Base-by-base conservation (phyloP, 2,797 vertebrate genomes). In the Karalla daura region DNA sequence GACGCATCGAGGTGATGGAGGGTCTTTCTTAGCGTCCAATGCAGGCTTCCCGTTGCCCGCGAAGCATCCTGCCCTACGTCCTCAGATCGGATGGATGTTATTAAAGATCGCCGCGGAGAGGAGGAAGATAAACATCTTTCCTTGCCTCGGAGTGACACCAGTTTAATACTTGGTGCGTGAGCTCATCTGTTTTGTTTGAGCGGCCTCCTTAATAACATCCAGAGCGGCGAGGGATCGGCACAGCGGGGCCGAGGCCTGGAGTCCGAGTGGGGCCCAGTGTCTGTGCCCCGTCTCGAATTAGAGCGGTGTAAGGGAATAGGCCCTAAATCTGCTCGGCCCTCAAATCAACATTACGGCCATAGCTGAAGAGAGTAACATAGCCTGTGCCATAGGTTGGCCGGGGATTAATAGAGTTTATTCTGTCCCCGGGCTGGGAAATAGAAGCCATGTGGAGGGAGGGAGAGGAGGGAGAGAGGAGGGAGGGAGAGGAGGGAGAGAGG, bases 181-280 rank as follows among this genome's bases (percentile, higher is more conserved):
- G 86, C 77, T 92, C 89, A 92, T 92, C 64, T 79, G 86, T 88
- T 89, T 78, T 85, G 85, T 89, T 89, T 79, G 69, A 85, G 77
- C 18, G 12, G 77, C 67, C 85, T 73, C 67, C 73, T 78, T 91
- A 90, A 91, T 90, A 88, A 89, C 81, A 90, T 87, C 87, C 87
- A 90, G 89, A 89, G 70, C 67, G 78, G 79, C 2, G 25, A 73
- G 60, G 75, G 84, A 88, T 80, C 66, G 59, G 71, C 70, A 64
- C 59, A 59, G 70, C 53, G 8, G 78, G 63, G 49, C 37, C 59
- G 66, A 68, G 76, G 68, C 46, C 12, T 43, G 37, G 70, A 83
- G 80, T 63, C 59, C 9, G 6, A 78, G 65, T 52, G 24, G 50
- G 59, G 47, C 25, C 32, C 63, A 53, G 41, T 35, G 73, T 56